phyloP scores from a whole-genome alignment of 2,797 vertebrate genomes.

The Choloepus didactylus region DNA sequence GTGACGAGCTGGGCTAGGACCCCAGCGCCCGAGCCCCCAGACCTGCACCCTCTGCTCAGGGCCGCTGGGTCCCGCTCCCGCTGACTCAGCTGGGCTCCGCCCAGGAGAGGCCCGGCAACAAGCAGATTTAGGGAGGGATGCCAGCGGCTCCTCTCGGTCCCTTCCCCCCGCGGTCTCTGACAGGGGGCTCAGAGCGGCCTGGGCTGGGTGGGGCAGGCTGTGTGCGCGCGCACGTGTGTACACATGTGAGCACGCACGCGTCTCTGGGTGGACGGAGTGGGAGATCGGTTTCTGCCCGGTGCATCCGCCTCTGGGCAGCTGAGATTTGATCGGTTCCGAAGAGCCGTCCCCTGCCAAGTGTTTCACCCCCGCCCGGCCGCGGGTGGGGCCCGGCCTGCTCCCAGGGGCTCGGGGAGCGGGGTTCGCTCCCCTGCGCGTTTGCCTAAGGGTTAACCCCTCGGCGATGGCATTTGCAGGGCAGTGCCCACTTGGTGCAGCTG shows the following conservation, averaged over 20 bases:
- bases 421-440: not conserved
- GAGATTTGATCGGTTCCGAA: slow-evolving; percentile 9
- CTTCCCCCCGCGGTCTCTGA: not conserved
- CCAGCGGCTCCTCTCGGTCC: not conserved
- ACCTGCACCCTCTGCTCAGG: not conserved
- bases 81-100: slow-evolving; percentile 58
- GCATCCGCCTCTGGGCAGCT: slow-evolving; percentile 68
- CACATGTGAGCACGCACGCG: not conserved
- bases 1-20: not conserved
- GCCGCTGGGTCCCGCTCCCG: not conserved
- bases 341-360: slow-evolving; percentile 69
- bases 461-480: not conserved
- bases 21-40: not conserved
- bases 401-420: not conserved
- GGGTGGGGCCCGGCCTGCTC: not conserved
- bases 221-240: not conserved
- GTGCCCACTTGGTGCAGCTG: not conserved
- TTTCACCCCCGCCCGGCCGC: slow-evolving; percentile 58
- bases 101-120: slow-evolving; percentile 23
- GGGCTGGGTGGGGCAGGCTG: not conserved
- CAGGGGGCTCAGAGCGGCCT: not conserved
- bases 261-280: slow-evolving; percentile 10
- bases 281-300: not conserved
- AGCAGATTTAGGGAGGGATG: slow-evolving; percentile 50
- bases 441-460: not conserved